These are phyloP conservation scores for Periphyllus acericola DNA, from an alignment of 2,888 invertebrate species.

Conservation along the genomic window DNA sequence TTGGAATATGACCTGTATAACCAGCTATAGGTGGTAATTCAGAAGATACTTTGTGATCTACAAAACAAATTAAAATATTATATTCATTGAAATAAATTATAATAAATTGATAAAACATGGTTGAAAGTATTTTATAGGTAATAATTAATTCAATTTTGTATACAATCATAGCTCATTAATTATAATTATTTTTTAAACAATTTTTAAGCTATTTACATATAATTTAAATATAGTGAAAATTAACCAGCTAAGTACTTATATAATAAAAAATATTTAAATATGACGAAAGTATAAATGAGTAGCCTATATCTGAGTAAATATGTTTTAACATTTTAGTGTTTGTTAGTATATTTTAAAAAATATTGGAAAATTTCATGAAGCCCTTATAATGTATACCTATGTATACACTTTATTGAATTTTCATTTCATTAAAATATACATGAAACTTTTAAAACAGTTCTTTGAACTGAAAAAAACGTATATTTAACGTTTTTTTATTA, in stretches of 20 bases:
- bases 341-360: too few relatives aligned
- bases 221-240: neutral
- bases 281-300: too few relatives aligned
- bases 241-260: neutral
- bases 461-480: too few relatives aligned
- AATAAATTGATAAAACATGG: neutral
- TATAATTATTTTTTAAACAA: neutral
- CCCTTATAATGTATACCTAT: too few relatives aligned
- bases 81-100: neutral
- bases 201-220: neutral
- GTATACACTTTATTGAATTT: too few relatives aligned
- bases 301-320: too few relatives aligned
- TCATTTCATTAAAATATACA: too few relatives aligned
- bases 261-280: neutral
- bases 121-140: neutral
- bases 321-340: too few relatives aligned
- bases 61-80: conserved; percentile 64
- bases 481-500: too few relatives aligned
- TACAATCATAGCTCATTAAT: neutral
- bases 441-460: too few relatives aligned
- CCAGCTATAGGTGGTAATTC: conserved; percentile 79
- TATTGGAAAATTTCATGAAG: too few relatives aligned
- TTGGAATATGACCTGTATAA: conserved; percentile 79
- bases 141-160: conserved; percentile 2
- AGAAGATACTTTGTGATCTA: conserved; percentile 74